These are phyloP conservation scores for Tenthredo livida DNA, from an alignment of 2,888 invertebrate species.

Conservation along the genomic window DNA sequence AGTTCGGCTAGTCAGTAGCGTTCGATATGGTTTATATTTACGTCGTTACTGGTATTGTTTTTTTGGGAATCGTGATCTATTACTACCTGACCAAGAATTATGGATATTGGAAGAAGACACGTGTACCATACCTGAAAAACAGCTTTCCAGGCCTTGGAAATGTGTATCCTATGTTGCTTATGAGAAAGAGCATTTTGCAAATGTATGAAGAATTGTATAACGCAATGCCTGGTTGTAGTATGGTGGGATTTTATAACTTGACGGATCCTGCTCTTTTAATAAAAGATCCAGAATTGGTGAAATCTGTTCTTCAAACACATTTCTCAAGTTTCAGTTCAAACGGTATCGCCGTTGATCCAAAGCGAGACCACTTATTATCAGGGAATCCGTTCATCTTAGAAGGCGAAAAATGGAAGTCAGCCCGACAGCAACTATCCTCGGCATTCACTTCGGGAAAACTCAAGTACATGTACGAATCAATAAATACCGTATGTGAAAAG, in stretches of 20 bases:
- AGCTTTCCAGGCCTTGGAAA: conserved; percentile 19
- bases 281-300: conserved; percentile 68
- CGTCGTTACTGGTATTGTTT: neutral
- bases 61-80: neutral
- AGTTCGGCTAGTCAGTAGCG: neutral
- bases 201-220: conserved; percentile 14
- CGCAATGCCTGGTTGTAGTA: conserved; percentile 5
- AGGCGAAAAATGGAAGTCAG: conserved; percentile 66
- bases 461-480: conserved; percentile 65
- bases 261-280: conserved; percentile 62
- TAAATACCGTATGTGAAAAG: conserved; percentile 63
- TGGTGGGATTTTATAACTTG: conserved; percentile 55
- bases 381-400: conserved; percentile 68
- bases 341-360: conserved; percentile 48
- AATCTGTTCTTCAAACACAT: conserved; percentile 65
- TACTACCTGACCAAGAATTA: conserved; percentile 14
- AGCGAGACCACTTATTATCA: conserved; percentile 63
- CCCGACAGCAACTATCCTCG: conserved; percentile 54
- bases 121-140: neutral
- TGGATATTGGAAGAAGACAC: conserved; percentile 20
- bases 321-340: conserved; percentile 68
- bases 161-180: conserved; percentile 14
- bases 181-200: neutral
- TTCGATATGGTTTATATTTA: conserved; percentile 6
- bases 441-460: conserved; percentile 61